A percentile compares a stretch with the other conserved stretches of the same genome.
Evolutionary conservation across 2,797 vertebrate genomes (phyloP).

Genomic region (Eidolon dupreanum): DNA sequence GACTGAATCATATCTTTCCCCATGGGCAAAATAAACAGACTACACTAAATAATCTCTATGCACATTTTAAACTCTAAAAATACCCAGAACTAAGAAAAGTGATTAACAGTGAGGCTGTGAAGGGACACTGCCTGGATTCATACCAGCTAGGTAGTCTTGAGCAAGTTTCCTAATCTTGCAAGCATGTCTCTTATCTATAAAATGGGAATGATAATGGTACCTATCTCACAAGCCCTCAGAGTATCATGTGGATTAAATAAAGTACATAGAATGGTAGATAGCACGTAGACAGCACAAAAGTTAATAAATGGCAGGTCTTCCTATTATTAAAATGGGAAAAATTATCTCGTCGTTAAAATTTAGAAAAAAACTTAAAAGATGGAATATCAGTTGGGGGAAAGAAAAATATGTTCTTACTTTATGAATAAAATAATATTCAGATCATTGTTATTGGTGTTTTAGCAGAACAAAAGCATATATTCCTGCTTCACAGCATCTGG

Average conservation of each 20-base stretch:
- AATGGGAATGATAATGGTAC: background rate
- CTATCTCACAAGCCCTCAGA: background rate
- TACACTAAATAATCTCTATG: background rate
- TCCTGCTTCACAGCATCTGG: background rate
- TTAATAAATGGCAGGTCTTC: background rate
- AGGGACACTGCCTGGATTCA: background rate
- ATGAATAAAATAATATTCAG: constrained; percentile 18
- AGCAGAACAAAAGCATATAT: background rate
- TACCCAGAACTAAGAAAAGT: background rate
- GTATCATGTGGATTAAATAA: background rate
- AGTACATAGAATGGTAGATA: background rate
- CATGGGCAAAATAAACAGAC: background rate
- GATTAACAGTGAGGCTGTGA: background rate
- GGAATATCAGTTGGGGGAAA: background rate
- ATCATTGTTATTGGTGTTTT: background rate
- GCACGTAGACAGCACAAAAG: background rate
- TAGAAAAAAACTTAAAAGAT: background rate
- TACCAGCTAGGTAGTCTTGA: background rate
- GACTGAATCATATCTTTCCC: background rate
- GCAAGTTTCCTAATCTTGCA: background rate
- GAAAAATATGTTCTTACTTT: background rate
- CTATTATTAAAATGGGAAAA: background rate
- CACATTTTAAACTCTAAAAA: constrained; percentile 1
- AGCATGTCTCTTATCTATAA: background rate
- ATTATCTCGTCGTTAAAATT: background rate